Evolutionary conservation across 2,113 vertebrate genomes (phyloP).

Genomic region (human): GRCh38 chr3:7890501-7891000

Average conservation of each 20-base stretch:
- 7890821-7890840: neutral
- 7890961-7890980: neutral
- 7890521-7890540: no score
- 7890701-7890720: no score
- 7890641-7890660: no score
- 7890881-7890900: neutral
- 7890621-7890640: no score
- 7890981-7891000: neutral
- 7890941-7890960: neutral
- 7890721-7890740: neutral
- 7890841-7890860: neutral
- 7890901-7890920: neutral
- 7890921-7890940: neutral
- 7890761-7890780: neutral
- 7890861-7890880: neutral
- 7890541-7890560: no score
- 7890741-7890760: neutral
- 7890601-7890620: no score
- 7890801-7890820: neutral
- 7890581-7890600: no score
- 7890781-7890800: neutral
- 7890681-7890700: no score
- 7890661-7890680: no score
- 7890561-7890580: no score
- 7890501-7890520: no score